Evolutionary conservation across 2,113 vertebrate genomes (phyloP).

Genomic region (Cardinalis cardinalis): DNA sequence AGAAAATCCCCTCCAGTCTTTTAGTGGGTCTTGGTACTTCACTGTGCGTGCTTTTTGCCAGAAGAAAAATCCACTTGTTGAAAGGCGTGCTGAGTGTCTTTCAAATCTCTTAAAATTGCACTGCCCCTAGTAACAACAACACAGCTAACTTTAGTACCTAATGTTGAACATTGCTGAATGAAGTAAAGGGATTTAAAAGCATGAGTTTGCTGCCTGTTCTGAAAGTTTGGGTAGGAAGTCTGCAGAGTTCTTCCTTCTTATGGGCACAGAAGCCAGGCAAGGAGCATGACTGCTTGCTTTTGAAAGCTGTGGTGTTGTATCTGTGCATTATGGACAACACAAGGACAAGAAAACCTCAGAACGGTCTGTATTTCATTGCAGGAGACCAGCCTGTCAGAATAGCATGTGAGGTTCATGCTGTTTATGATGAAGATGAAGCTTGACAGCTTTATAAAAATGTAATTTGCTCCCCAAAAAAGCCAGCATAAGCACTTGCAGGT

Average conservation of each 20-base stretch:
- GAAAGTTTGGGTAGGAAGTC: not conserved
- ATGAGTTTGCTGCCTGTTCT: not conserved
- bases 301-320: not conserved
- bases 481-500: not conserved
- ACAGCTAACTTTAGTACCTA: not conserved
- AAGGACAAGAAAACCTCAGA: not conserved
- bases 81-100: not conserved
- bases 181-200: not conserved
- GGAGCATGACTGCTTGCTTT: not conserved
- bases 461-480: not conserved
- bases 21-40: not conserved
- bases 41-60: not conserved
- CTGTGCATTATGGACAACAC: not conserved
- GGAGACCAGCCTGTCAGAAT: not conserved
- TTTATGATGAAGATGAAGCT: not conserved
- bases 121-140: not conserved
- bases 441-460: not conserved
- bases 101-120: not conserved
- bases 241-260: not conserved
- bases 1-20: not conserved
- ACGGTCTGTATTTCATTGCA: not conserved
- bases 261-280: not conserved
- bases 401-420: not conserved
- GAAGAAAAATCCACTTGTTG: not conserved
- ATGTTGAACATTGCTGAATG: not conserved